Evolutionary conservation across 2,113 vertebrate species (phyloP).

Genomic region (Gulo gulo): DNA sequence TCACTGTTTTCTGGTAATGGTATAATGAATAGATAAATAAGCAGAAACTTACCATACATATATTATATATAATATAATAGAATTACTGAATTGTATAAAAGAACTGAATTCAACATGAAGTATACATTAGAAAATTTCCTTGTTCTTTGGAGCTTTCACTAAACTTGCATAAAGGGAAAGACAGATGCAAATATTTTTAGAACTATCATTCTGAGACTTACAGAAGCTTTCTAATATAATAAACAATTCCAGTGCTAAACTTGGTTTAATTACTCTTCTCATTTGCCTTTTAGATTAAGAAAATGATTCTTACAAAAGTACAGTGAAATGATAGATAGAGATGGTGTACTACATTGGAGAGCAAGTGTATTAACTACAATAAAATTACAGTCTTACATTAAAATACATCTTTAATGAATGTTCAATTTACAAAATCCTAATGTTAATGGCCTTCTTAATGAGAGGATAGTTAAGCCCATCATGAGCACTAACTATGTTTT

Average conservation of each 20-base stretch:
- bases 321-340: neutral
- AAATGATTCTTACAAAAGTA: neutral
- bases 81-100: neutral
- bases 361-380: slow-evolving; percentile 10
- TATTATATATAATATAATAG: neutral
- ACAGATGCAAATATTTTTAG: slow-evolving; percentile 4
- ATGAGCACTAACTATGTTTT: neutral
- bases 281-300: slow-evolving; percentile 27
- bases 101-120: neutral
- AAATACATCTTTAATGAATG: neutral
- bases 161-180: neutral
- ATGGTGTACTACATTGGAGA: neutral
- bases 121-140: neutral
- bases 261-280: neutral
- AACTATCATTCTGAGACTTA: neutral
- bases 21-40: neutral
- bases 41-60: neutral
- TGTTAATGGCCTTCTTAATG: slow-evolving; percentile 28
- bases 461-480: neutral
- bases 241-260: neutral
- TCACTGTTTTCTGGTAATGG: neutral
- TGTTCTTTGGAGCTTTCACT: neutral
- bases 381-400: neutral
- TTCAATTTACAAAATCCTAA: slow-evolving; percentile 55
- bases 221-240: neutral